Evolutionary conservation across 2,888 invertebrate genomes (phyloP).

Genomic region (Tetragonula carbonaria): DNA sequence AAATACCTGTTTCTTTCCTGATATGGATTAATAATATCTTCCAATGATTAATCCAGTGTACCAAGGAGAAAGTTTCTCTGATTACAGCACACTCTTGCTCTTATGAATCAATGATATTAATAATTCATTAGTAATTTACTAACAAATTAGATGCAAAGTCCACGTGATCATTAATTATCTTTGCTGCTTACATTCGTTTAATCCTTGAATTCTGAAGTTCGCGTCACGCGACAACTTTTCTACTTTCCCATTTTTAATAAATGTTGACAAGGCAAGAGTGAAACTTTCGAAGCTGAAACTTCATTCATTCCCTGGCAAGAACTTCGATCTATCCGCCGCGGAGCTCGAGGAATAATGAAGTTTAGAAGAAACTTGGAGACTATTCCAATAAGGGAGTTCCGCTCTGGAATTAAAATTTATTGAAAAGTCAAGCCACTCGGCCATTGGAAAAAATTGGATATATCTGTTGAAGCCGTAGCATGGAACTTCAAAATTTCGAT

Average conservation of each 20-base stretch:
- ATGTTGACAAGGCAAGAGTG: neutral
- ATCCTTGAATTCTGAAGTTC: neutral
- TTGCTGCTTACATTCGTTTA: neutral
- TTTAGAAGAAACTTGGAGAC: neutral
- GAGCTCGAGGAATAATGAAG: slow-evolving; percentile 1
- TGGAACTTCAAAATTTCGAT: too few species aligned
- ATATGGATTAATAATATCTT: neutral
- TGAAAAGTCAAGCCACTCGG: neutral
- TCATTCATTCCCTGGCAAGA: neutral
- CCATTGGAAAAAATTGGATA: neutral
- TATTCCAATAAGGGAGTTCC: neutral
- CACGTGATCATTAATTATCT: neutral
- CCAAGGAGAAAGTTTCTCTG: too few species aligned
- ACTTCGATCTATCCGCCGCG: neutral
- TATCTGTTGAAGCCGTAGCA: too few species aligned
- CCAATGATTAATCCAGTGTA: too few species aligned
- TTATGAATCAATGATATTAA: too few species aligned
- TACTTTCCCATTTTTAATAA: slow-evolving; percentile 4
- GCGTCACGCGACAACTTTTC: neutral
- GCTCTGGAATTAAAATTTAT: neutral
- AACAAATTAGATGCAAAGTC: neutral
- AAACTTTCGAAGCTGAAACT: slow-evolving; percentile 4
- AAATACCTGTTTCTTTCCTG: neutral
- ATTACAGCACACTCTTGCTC: too few species aligned
- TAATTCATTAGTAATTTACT: too few species aligned